Evolutionary conservation across 2,113 vertebrate species (phyloP), one percentile per base, ranked within the genome.

Genomic region (Microtus richardsoni): DNA sequence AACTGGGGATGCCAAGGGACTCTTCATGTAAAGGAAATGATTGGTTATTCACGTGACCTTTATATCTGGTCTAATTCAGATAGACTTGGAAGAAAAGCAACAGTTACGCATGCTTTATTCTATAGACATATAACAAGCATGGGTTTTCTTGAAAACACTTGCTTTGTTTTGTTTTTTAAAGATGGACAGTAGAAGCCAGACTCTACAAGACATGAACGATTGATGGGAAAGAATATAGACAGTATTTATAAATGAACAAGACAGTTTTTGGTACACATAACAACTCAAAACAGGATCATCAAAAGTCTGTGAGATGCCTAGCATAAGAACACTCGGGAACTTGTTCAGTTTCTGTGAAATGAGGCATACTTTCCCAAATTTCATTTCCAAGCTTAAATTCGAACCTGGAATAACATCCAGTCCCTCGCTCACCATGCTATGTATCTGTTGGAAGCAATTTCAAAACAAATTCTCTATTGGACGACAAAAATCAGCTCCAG

Each of bases 341-440:
- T 79, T 88, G 92, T 93, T 94, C 92, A 14, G 89, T 94, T 93
- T 62, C 91, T 94, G 95, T 97, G 92, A 96, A 97, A 97, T 64
- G 88, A 97, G 85, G 95, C 93, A 71, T 95, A 91, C 95, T 95
- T 97, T 73, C 93, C 96, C 49, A 90, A 74, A 82, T 91, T 95
- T 94, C 85, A 90, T 68, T 95, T 97, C 95, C 97, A 97, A 97
- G 95, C 90, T 95, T 95, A 97, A 97, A 95, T 96, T 83, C 78
- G 86, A 97, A 93, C 92, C 95, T 96, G 96, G 95, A 95, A 80
- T 94, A 82, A 39, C 96, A 95, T 64, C 73, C 89, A 77, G 22
- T 82, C 90, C 95, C 90, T 74, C 90, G 49, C 90, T 90, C 84
- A 62, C 84, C 47, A 91, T 88, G 95, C 91, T 93, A 52, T 95